A percentile compares a stretch with the other conserved stretches of the same genome.
Conservation (phyloP, 2,888 invertebrate genomes). For the Lacanobia wlatinum region DNA sequence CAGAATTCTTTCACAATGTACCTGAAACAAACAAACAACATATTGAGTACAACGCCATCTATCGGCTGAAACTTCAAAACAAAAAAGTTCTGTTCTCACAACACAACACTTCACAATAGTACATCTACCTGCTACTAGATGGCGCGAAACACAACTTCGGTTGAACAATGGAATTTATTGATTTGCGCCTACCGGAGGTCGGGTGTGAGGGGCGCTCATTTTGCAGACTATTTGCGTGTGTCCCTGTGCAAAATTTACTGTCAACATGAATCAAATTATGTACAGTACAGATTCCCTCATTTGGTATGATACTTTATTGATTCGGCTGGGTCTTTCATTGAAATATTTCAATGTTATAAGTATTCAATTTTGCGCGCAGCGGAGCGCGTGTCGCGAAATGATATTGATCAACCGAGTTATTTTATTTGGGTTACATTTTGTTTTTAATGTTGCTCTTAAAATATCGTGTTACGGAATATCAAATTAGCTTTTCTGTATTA, state of each 20-base stretch:
- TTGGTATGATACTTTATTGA: constrained; percentile 53
- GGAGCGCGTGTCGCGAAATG: constrained; percentile 25
- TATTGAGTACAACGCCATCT: constrained; percentile 63
- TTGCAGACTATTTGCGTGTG: constrained; percentile 54
- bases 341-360: constrained; percentile 41
- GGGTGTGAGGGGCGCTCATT: constrained; percentile 31
- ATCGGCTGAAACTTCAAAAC: constrained; percentile 31
- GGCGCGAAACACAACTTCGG: constrained; percentile 54
- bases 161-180: constrained; percentile 58
- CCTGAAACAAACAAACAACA: constrained; percentile 64
- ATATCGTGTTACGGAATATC: constrained; percentile 39
- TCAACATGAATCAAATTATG: constrained; percentile 63
- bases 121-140: constrained; percentile 50
- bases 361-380: constrained; percentile 33
- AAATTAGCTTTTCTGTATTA: constrained; percentile 28
- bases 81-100: constrained; percentile 15
- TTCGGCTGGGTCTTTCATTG: constrained; percentile 29
- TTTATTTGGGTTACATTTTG: constrained; percentile 46
- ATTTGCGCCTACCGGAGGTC: constrained; percentile 38
- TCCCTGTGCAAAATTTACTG: constrained; percentile 61
- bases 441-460: constrained; percentile 37
- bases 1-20: constrained; percentile 22
- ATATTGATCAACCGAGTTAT: constrained; percentile 52
- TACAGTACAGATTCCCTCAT: constrained; percentile 53
- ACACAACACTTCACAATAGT: constrained; percentile 45